Evolutionary conservation across 2,113 vertebrate species (phyloP).

Genomic region (Zootoca vivipara): DNA sequence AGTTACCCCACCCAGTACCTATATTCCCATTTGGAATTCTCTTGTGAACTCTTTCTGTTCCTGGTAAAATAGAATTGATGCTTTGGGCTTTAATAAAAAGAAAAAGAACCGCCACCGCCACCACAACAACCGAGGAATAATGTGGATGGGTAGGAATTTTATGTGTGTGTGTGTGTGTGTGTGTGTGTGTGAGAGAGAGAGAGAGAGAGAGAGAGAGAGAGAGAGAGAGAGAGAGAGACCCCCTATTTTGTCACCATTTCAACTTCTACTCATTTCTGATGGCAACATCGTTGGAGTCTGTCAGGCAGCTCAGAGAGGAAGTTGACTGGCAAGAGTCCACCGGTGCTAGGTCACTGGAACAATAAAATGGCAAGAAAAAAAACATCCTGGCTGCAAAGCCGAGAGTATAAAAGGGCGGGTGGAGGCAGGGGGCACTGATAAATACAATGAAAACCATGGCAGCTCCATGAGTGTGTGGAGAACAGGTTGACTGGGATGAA

Average conservation of each 20-base stretch:
- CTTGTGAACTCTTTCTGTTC: neutral
- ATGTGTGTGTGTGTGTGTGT: no score
- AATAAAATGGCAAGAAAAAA: constrained; percentile 85
- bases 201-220: no score
- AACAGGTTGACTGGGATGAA: constrained; percentile 29
- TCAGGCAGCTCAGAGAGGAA: constrained; percentile 74
- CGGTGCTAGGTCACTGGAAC: constrained; percentile 80
- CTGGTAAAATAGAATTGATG: fast-evolving
- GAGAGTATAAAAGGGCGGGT: neutral
- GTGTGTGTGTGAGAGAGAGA: no score
- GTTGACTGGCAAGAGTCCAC: constrained; percentile 75
- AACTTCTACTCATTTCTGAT: constrained; percentile 54
- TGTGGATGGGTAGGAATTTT: neutral
- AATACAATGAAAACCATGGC: constrained; percentile 26
- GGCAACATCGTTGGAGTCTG: constrained; percentile 67
- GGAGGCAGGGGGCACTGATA: neutral
- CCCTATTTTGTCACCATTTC: constrained; percentile 34
- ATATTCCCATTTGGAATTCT: constrained; percentile 5
- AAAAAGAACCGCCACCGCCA: neutral
- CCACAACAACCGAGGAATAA: neutral
- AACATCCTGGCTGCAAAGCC: constrained; percentile 81
- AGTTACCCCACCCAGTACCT: neutral
- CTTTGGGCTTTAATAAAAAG: neutral
- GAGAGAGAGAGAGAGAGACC: neutral
- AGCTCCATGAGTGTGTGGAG: neutral